Percentiles rank a stretch among this genome's conserved stretches.
phyloP scores from a whole-genome alignment of 2,888 invertebrate genomes.

The Aricia artaxerxes region DNA sequence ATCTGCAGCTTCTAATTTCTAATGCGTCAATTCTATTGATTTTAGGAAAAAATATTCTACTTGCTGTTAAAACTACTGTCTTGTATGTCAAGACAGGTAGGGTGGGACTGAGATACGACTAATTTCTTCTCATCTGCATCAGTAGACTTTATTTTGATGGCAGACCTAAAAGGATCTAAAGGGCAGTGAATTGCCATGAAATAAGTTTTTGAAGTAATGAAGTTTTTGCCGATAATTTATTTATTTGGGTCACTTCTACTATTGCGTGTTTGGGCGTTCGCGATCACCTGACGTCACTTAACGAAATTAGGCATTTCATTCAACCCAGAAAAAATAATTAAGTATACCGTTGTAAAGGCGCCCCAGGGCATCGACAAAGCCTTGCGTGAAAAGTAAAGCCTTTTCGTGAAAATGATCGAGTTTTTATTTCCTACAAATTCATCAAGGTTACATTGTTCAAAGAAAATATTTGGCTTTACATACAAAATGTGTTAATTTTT shows the following conservation, averaged over 20 bases:
- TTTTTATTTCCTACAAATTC: slow-evolving; percentile 1
- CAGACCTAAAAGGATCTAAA: not conserved
- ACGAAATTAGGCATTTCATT: slow-evolving; percentile 19
- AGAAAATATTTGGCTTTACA: not conserved
- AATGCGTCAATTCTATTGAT: slow-evolving; percentile 9
- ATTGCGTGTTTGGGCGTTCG: not conserved
- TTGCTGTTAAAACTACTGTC: too few species aligned
- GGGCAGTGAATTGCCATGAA: too few species aligned
- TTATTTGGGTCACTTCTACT: slow-evolving; percentile 3
- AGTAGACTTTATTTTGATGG: not conserved
- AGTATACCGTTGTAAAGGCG: not conserved
- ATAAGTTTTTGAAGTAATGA: not conserved
- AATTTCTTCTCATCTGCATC: not conserved
- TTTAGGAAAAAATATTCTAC: too few species aligned
- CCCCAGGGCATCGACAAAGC: not conserved
- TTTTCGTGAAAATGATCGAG: slow-evolving; percentile 1
- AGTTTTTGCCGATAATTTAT: not conserved
- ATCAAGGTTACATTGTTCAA: not conserved
- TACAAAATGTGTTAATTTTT: not conserved
- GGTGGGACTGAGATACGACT: not conserved
- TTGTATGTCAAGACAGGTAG: not conserved
- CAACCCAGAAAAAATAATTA: not conserved
- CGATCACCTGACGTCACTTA: not conserved
- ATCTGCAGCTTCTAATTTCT: not conserved
- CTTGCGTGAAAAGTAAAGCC: not conserved